phyloP scores from a whole-genome alignment of 2,888 invertebrate genomes.

The Dysmachus trigonus region DNA sequence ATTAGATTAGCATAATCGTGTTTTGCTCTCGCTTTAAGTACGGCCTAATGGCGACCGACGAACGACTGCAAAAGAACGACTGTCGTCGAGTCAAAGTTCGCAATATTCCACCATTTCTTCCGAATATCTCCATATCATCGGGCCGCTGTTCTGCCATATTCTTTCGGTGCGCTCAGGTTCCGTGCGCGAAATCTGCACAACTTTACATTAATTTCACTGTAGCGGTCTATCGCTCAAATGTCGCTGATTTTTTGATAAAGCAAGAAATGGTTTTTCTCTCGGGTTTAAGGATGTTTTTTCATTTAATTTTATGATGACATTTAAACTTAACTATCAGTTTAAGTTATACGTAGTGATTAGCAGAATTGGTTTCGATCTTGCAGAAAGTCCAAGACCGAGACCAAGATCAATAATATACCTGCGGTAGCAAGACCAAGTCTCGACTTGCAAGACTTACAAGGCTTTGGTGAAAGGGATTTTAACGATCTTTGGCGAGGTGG shows the following conservation, averaged over 20 bases:
- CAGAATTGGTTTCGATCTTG: too few relatives aligned
- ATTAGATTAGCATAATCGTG: slow-evolving; percentile 50
- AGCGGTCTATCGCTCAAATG: neutral
- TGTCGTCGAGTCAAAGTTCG: slow-evolving; percentile 47
- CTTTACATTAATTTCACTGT: neutral
- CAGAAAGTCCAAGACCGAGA: too few relatives aligned
- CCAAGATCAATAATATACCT: too few relatives aligned
- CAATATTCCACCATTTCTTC: slow-evolving; percentile 27
- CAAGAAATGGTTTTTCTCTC: neutral
- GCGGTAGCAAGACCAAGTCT: too few relatives aligned
- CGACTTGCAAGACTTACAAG: too few relatives aligned
- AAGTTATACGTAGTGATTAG: too few relatives aligned
- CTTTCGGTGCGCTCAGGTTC: neutral
- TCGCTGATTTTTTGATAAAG: neutral
- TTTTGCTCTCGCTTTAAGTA: slow-evolving; percentile 47
- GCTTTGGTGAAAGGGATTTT: too few relatives aligned
- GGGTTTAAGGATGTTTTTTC: neutral
- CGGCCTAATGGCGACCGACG: slow-evolving; percentile 41
- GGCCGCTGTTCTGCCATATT: slow-evolving; percentile 14
- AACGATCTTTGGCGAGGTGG: too few relatives aligned
- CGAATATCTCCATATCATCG: slow-evolving; percentile 24
- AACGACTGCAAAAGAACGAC: slow-evolving; percentile 45
- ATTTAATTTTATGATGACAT: neutral
- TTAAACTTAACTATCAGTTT: neutral
- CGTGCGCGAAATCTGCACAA: neutral